Conservation (phyloP, 2,113 vertebrate species). For the Sylvicapra grimmia region DNA sequence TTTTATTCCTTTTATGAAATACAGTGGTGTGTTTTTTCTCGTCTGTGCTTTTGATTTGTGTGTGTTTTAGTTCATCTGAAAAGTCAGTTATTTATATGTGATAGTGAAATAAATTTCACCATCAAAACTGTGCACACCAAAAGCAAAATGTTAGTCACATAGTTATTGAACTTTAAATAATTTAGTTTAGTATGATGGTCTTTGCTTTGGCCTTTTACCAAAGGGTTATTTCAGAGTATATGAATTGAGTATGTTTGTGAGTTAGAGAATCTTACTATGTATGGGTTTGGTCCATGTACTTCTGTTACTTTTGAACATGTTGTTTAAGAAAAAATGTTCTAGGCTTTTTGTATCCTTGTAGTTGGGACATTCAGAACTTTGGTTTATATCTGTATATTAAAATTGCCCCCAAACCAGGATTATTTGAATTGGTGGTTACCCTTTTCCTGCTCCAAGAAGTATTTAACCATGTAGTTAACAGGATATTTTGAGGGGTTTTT, state of each 20-base stretch:
- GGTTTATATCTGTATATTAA: constrained; percentile 5
- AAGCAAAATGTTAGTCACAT: constrained; percentile 27
- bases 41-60: constrained; percentile 73
- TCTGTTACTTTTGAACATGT: constrained; percentile 36
- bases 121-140: constrained; percentile 39
- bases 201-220: constrained; percentile 44
- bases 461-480: background rate
- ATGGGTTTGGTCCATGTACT: background rate
- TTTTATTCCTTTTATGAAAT: constrained; percentile 65
- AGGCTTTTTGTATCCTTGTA: constrained; percentile 13
- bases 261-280: constrained; percentile 1
- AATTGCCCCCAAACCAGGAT: background rate
- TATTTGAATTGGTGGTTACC: constrained; percentile 1
- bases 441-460: background rate
- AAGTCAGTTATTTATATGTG: constrained; percentile 51
- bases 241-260: constrained; percentile 21
- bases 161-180: constrained; percentile 27
- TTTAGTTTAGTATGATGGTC: constrained; percentile 30
- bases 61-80: constrained; percentile 60
- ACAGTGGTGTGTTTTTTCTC: constrained; percentile 68
- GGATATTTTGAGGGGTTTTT: constrained; percentile 22
- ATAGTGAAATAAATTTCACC: constrained; percentile 57
- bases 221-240: background rate
- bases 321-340: constrained; percentile 17
- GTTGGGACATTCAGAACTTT: constrained; percentile 24